phyloP scores from a whole-genome alignment of 2,797 vertebrate genomes.

The Triplophysa yarkandensis region DNA sequence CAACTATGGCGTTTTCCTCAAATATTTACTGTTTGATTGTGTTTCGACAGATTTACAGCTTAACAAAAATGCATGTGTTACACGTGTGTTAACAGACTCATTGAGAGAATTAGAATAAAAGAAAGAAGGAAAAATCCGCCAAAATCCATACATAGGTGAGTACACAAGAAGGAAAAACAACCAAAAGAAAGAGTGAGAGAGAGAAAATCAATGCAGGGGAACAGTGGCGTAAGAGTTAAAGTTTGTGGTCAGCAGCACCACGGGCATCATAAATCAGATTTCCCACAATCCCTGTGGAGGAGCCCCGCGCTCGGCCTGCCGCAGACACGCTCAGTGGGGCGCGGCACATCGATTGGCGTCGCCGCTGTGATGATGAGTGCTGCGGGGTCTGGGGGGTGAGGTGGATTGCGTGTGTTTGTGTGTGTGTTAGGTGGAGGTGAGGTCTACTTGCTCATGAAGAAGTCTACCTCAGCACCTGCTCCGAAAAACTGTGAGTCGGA shows the following conservation, averaged over 20 bases:
- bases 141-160: slow-evolving; percentile 41
- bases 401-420: slow-evolving; percentile 40
- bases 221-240: slow-evolving; percentile 64
- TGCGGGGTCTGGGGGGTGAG: slow-evolving; percentile 70
- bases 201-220: slow-evolving; percentile 47
- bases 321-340: slow-evolving; percentile 81
- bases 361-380: slow-evolving; percentile 77
- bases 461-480: slow-evolving; percentile 80
- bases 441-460: slow-evolving; percentile 61
- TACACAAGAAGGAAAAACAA: slow-evolving; percentile 23
- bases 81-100: too few species aligned
- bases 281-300: slow-evolving; percentile 82
- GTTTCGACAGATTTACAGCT: not conserved
- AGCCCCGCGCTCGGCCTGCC: slow-evolving; percentile 73
- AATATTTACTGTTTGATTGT: not conserved
- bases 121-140: too few species aligned
- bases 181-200: slow-evolving; percentile 44
- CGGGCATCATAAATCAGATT: slow-evolving; percentile 84
- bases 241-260: slow-evolving; percentile 80
- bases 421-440: slow-evolving; percentile 19
- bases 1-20: not conserved
- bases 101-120: not conserved
- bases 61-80: not conserved
- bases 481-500: slow-evolving; percentile 70
- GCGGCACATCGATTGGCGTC: slow-evolving; percentile 81